A percentile compares a stretch with the other conserved stretches of the same genome.
These are phyloP conservation scores for Sebastiscus tertius DNA, from an alignment of 2,797 vertebrate species.

Conservation along the genomic window DNA sequence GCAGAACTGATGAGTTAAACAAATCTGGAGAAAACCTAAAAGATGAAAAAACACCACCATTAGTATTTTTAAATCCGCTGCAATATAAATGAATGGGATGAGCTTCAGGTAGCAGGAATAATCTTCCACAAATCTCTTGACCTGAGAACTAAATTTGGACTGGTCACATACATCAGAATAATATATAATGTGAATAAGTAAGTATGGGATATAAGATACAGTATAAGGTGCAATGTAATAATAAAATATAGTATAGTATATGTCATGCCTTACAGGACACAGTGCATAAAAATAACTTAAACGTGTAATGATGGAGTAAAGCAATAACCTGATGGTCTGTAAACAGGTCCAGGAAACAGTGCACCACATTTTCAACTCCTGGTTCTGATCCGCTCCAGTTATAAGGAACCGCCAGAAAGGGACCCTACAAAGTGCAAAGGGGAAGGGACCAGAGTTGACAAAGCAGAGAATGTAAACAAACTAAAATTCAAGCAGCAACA, in stretches of 20 bases:
- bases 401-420: conserved; percentile 98
- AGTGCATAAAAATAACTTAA: neutral
- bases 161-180: neutral
- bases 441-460: neutral
- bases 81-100: neutral
- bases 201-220: too few relatives aligned
- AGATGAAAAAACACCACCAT: neutral
- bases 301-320: neutral
- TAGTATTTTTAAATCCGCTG: neutral
- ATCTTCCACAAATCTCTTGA: neutral
- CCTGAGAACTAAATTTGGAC: neutral
- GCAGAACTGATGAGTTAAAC: conserved; percentile 88
- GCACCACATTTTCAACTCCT: conserved; percentile 98
- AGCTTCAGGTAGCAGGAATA: neutral
- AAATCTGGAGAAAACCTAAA: conserved; percentile 94
- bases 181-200: too few relatives aligned
- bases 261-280: neutral
- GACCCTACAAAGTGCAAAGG: conserved; percentile 81
- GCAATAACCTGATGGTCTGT: conserved; percentile 90
- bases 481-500: neutral
- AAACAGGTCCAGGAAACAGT: conserved; percentile 98
- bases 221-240: neutral
- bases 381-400: conserved; percentile 97
- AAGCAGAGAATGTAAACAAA: neutral
- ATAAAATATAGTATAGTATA: neutral